Conservation (phyloP, 1,140 invertebrate species). For the Drosophila triauraria region DNA sequence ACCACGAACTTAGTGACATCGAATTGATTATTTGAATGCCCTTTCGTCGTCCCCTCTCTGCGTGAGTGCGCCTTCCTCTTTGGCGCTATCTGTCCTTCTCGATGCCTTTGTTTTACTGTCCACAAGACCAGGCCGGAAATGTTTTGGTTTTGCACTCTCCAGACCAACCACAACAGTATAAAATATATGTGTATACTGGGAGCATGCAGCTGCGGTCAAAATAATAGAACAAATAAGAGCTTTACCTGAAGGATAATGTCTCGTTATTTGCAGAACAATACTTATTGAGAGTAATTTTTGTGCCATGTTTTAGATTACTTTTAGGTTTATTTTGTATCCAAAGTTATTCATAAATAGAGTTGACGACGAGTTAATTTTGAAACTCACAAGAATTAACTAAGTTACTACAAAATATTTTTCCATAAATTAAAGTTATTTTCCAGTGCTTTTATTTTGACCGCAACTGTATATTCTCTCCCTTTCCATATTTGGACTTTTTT, state of each 20-base stretch:
- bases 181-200: conserved; percentile 10
- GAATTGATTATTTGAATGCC: conserved; percentile 63
- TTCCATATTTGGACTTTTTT: conserved; percentile 8
- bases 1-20: conserved; percentile 54
- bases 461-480: conserved; percentile 10
- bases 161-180: conserved; percentile 46
- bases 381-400: too few relatives aligned
- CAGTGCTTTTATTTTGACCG: background rate
- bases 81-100: conserved; percentile 27
- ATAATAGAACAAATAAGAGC: conserved; percentile 1
- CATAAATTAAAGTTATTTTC: background rate
- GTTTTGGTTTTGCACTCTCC: conserved; percentile 58
- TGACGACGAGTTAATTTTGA: too few relatives aligned
- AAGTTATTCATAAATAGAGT: too few relatives aligned
- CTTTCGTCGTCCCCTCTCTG: conserved; percentile 2
- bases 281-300: too few relatives aligned
- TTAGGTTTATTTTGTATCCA: too few relatives aligned
- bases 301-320: background rate
- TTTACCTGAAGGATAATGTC: background rate
- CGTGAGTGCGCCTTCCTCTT: conserved; percentile 4
- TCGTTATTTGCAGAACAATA: too few relatives aligned
- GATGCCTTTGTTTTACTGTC: conserved; percentile 46
- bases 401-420: background rate
- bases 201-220: conserved; percentile 8
- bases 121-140: conserved; percentile 67